Evolutionary conservation across 2,113 vertebrate genomes (phyloP).

Genomic region (Nothobranchius kuhntae): DNA sequence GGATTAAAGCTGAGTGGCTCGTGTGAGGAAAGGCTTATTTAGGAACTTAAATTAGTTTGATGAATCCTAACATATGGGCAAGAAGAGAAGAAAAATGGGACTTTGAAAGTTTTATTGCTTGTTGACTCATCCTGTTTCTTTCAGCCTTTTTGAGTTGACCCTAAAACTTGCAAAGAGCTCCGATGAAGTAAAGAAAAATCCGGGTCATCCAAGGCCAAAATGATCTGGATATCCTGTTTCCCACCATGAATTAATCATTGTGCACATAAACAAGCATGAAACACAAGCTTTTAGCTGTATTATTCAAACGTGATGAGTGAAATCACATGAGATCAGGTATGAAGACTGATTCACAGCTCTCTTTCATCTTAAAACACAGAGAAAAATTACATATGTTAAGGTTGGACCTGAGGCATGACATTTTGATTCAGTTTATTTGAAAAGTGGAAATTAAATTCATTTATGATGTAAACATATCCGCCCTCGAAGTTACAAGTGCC

Average conservation of each 20-base stretch:
- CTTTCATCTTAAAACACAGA: slow-evolving; percentile 20
- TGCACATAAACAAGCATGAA: slow-evolving; percentile 58
- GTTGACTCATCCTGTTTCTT: no score
- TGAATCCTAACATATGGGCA: slow-evolving; percentile 33
- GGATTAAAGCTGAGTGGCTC: slow-evolving; percentile 56
- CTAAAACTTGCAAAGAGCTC: slow-evolving; percentile 47
- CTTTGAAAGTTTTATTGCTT: slow-evolving; percentile 7
- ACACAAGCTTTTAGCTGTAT: slow-evolving; percentile 9
- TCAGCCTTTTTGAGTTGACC: no score
- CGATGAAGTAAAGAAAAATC: slow-evolving; percentile 36
- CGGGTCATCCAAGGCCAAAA: slow-evolving; percentile 21
- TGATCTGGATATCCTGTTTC: slow-evolving; percentile 47
- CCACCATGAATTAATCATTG: slow-evolving; percentile 60
- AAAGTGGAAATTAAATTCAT: slow-evolving; percentile 26
- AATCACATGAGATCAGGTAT: slow-evolving; percentile 18
- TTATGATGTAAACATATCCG: slow-evolving; percentile 14
- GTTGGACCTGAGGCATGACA: background rate
- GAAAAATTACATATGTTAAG: background rate
- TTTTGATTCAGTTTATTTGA: slow-evolving; percentile 23
- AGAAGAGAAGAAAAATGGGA: slow-evolving; percentile 24
- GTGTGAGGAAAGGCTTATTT: slow-evolving; percentile 14
- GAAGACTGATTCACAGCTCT: slow-evolving; percentile 7
- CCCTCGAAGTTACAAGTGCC: slow-evolving; percentile 36
- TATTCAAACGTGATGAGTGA: slow-evolving; percentile 31
- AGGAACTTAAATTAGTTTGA: slow-evolving; percentile 33